A percentile compares a stretch with the other conserved stretches of the same genome.
Conservation (phyloP, 1,140 invertebrate species). For the Leguminivora glycinivorella region DNA sequence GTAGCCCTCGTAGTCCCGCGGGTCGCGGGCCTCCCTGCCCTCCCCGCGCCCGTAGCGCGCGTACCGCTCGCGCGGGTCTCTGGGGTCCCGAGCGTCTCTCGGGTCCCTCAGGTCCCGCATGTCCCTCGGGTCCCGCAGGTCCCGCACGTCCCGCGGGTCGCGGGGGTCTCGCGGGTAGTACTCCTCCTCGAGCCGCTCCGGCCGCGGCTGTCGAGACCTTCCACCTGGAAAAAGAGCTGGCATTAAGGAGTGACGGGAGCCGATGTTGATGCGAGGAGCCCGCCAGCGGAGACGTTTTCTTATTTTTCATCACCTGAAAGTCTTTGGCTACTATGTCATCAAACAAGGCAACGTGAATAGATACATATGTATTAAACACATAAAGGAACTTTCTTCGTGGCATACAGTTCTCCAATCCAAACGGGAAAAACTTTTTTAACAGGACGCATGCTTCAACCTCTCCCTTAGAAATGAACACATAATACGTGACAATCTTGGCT, state of each 20-base stretch:
- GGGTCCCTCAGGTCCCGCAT: conserved; percentile 56
- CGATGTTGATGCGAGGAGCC: background rate
- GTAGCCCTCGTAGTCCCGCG: conserved; percentile 45
- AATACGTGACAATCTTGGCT: background rate
- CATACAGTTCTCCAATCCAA: background rate
- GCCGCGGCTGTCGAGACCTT: conserved; percentile 60
- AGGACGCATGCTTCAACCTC: background rate
- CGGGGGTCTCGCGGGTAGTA: conserved; percentile 70
- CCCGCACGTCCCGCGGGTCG: conserved; percentile 44
- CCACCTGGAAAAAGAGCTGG: conserved; percentile 47
- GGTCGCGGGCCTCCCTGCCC: conserved; percentile 31
- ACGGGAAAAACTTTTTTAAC: too few species aligned
- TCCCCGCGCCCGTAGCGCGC: conserved; percentile 36
- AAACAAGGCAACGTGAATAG: background rate
- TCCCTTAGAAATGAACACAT: background rate
- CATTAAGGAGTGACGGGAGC: background rate
- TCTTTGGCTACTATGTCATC: background rate
- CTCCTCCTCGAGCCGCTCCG: conserved; percentile 73
- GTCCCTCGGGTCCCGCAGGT: conserved; percentile 43
- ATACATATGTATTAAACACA: too few species aligned
- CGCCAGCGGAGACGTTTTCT: conserved; percentile 12
- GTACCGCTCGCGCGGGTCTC: conserved; percentile 32
- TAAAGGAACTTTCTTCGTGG: background rate
- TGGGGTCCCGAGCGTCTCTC: conserved; percentile 44
- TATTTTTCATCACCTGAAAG: background rate